Evolutionary conservation across 2,888 invertebrate genomes (phyloP).

Genomic region (Leucania comma): DNA sequence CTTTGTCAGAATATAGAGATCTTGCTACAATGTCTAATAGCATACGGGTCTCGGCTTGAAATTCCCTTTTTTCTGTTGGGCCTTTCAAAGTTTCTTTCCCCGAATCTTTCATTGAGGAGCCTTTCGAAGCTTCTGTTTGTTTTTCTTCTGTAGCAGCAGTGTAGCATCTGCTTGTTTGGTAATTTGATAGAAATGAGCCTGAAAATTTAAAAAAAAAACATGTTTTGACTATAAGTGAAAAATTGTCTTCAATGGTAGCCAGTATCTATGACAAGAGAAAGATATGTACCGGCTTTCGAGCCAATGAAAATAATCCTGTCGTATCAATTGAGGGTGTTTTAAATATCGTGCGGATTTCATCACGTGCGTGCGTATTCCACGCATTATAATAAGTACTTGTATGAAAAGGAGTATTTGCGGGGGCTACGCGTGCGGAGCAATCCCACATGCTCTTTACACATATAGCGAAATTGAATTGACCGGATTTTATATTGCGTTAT

Average conservation of each 20-base stretch:
- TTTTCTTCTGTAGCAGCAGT: conserved; percentile 68
- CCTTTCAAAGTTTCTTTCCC: conserved; percentile 87
- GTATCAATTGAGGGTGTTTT: too few species aligned
- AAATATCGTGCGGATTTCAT: too few species aligned
- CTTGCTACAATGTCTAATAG: conserved; percentile 98
- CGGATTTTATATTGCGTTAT: too few species aligned
- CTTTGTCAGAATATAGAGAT: conserved; percentile 99
- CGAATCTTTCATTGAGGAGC: conserved; percentile 70
- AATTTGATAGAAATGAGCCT: conserved; percentile 49
- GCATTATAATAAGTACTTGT: too few species aligned
- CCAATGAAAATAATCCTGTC: neutral
- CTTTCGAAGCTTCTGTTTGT: conserved; percentile 84
- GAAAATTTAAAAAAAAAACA: neutral
- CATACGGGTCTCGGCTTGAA: conserved; percentile 99
- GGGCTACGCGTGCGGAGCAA: too few species aligned
- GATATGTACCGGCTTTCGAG: neutral
- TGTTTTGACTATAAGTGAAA: accelerated
- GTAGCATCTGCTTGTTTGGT: conserved; percentile 64
- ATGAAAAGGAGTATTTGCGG: too few species aligned
- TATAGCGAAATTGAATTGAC: too few species aligned
- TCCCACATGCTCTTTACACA: too few species aligned
- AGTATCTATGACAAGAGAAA: too few species aligned
- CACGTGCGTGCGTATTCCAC: too few species aligned
- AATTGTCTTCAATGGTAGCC: neutral
- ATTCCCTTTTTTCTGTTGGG: conserved; percentile 95